Evolutionary conservation across 2,797 vertebrate species (phyloP).

Genomic region (Gadopsis bispinosus): DNA sequence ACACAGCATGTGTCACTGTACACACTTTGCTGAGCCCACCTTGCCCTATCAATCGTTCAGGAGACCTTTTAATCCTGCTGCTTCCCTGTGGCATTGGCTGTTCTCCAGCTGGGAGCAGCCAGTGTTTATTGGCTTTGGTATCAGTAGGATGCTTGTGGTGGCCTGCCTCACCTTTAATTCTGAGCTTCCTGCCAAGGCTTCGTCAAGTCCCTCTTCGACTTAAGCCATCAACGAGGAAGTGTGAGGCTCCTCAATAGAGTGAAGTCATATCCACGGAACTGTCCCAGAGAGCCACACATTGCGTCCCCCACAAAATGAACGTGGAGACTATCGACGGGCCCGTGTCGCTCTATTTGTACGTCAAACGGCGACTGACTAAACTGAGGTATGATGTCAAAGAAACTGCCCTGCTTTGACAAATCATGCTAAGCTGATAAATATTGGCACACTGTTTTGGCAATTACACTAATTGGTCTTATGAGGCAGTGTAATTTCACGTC

Average conservation of each 20-base stretch:
- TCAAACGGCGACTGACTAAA: background rate
- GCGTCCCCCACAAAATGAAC: background rate
- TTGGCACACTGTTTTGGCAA: conserved; percentile 16
- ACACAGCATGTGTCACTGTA: conserved; percentile 54
- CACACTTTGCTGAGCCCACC: conserved; percentile 56
- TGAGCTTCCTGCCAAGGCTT: conserved; percentile 42
- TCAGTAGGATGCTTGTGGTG: conserved; percentile 66
- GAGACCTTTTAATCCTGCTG: conserved; percentile 73
- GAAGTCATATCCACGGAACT: conserved; percentile 1
- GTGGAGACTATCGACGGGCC: background rate
- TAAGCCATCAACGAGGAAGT: conserved; percentile 25
- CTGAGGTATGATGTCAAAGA: background rate
- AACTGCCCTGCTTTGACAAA: background rate
- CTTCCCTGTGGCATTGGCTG: conserved; percentile 63
- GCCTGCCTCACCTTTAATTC: conserved; percentile 59
- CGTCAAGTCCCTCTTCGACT: conserved; percentile 38
- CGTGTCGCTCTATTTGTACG: background rate
- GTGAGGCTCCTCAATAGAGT: background rate
- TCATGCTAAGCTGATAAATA: conserved; percentile 5
- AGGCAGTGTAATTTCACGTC: conserved; percentile 52
- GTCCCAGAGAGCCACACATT: background rate
- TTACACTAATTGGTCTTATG: conserved; percentile 37
- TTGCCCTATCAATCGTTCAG: conserved; percentile 65
- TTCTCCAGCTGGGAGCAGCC: conserved; percentile 71
- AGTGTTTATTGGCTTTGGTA: conserved; percentile 74